A percentile compares a stretch with the other conserved stretches of the same genome.
Conservation (phyloP, 2,113 vertebrate species). For the Chloropsis cyanopogon region DNA sequence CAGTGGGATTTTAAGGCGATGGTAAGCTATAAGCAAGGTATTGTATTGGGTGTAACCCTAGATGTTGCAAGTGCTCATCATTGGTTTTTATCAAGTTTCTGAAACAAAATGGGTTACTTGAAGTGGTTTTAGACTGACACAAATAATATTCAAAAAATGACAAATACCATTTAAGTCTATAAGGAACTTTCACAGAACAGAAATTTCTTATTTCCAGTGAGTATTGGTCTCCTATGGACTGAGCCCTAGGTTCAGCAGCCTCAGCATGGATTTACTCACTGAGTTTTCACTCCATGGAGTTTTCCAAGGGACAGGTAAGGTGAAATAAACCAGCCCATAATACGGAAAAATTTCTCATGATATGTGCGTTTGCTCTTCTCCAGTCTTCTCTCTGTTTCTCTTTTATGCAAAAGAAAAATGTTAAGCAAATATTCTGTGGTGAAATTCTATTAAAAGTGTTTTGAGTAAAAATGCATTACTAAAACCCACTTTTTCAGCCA, state of each 20-base stretch:
- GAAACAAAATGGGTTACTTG: background rate
- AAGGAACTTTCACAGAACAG: background rate
- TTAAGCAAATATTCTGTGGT: background rate
- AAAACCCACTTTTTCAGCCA: background rate
- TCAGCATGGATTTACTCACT: background rate
- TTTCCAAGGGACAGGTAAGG: background rate
- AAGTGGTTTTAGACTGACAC: background rate
- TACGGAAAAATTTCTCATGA: background rate
- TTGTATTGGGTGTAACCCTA: background rate
- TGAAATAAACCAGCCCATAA: background rate
- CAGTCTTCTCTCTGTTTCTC: background rate
- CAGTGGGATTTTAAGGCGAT: background rate
- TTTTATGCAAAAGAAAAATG: background rate
- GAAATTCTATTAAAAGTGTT: background rate
- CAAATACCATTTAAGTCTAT: fast-evolving
- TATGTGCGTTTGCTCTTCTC: background rate
- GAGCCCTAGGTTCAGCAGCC: background rate
- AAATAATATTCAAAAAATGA: background rate
- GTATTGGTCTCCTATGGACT: background rate
- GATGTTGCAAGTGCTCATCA: background rate
- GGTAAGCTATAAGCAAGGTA: background rate
- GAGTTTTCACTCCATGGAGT: background rate
- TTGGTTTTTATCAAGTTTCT: background rate
- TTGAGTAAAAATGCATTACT: background rate
- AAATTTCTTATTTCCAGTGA: background rate